Percentiles rank a stretch among this genome's conserved stretches.
phyloP scores from a whole-genome alignment of 2,888 invertebrate genomes.

The Caenorhabditis plicata region DNA sequence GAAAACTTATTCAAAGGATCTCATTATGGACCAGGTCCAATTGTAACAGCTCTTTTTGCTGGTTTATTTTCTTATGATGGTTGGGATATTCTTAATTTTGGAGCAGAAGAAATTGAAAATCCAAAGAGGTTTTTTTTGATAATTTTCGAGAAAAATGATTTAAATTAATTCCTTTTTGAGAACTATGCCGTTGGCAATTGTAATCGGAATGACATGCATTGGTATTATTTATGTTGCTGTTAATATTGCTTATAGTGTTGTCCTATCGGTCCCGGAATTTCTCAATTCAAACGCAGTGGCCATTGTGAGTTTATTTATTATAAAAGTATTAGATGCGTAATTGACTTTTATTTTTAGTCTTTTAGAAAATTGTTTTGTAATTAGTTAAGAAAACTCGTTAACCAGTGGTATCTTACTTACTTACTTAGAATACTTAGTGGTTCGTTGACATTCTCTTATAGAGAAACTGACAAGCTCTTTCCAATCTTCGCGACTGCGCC shows the following conservation, averaged over 20 bases:
- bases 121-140: too few species aligned
- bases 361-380: too few species aligned
- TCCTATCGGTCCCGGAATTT: constrained; percentile 46
- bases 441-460: too few species aligned
- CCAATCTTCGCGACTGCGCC: too few species aligned
- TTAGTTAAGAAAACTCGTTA: too few species aligned
- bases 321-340: too few species aligned
- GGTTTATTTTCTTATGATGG: constrained; percentile 59
- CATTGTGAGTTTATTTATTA: constrained; percentile 23
- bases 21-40: constrained; percentile 28
- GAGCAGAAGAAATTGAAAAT: constrained; percentile 60
- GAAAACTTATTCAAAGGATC: constrained; percentile 37
- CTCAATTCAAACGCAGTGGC: constrained; percentile 53
- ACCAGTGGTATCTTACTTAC: too few species aligned
- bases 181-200: constrained; percentile 60
- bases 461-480: too few species aligned
- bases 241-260: constrained; percentile 59
- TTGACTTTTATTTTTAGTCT: background rate
- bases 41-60: constrained; percentile 58
- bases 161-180: too few species aligned
- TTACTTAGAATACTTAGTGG: too few species aligned
- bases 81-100: constrained; percentile 64
- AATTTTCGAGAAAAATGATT: too few species aligned
- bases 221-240: constrained; percentile 54
- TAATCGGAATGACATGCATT: constrained; percentile 59